Conservation (phyloP, 2,888 invertebrate genomes). For the Strigamia transsilvanica region DNA sequence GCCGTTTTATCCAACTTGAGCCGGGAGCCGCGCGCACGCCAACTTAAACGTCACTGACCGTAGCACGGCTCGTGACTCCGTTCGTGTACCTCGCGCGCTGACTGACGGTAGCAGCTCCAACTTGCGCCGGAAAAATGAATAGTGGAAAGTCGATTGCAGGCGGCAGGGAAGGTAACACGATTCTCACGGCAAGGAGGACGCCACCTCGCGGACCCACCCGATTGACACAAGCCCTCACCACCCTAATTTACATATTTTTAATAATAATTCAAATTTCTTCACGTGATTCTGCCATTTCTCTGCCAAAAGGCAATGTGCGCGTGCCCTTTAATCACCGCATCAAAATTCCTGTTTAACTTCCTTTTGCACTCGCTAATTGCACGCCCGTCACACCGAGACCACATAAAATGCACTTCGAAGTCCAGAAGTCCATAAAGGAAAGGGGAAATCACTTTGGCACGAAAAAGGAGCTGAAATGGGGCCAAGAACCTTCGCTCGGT, state of each 20-base stretch:
- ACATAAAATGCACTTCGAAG: conserved; percentile 26
- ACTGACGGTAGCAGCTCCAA: conserved; percentile 46
- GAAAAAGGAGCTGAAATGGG: conserved; percentile 43
- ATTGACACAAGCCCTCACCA: no score
- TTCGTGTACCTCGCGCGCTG: conserved; percentile 37
- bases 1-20: conserved; percentile 42
- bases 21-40: conserved; percentile 19
- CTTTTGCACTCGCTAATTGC: conserved; percentile 33
- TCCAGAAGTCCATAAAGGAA: conserved; percentile 37
- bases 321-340: conserved; percentile 24
- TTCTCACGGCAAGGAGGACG: background rate
- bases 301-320: background rate
- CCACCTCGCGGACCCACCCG: background rate
- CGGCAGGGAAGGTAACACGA: conserved; percentile 22
- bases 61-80: conserved; percentile 36
- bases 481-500: background rate
- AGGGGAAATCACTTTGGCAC: conserved; percentile 32
- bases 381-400: conserved; percentile 12
- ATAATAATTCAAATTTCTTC: background rate
- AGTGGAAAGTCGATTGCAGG: conserved; percentile 30
- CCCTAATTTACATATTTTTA: no score
- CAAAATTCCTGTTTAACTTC: background rate
- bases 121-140: conserved; percentile 21
- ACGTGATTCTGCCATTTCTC: background rate
- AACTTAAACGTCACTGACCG: conserved; percentile 38